These are phyloP conservation scores for Mellilla xanthometata DNA, from an alignment of 2,888 invertebrate genomes.

Conservation along the genomic window DNA sequence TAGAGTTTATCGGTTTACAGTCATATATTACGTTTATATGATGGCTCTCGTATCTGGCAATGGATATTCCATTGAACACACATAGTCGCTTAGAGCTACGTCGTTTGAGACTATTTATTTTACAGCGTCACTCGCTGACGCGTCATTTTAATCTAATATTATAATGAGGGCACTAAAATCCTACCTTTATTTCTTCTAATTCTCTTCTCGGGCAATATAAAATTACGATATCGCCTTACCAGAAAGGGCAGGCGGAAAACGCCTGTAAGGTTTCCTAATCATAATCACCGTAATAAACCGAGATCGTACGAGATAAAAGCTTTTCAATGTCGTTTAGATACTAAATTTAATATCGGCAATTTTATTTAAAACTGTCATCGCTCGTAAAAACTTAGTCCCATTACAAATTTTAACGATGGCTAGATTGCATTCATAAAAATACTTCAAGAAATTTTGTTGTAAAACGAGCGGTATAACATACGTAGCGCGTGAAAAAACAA, in stretches of 20 bases:
- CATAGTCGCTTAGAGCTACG: slow-evolving; percentile 47
- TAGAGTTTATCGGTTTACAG: slow-evolving; percentile 60
- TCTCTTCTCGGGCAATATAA: slow-evolving; percentile 19
- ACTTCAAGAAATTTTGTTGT: slow-evolving; percentile 12
- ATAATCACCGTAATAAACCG: slow-evolving; percentile 23
- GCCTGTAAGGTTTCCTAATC: slow-evolving; percentile 21
- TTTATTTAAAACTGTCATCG: slow-evolving; percentile 26
- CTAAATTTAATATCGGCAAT: slow-evolving; percentile 27
- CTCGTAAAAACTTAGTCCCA: slow-evolving; percentile 29
- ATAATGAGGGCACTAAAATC: slow-evolving; percentile 38
- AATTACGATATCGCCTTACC: slow-evolving; percentile 16
- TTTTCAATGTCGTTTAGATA: slow-evolving; percentile 24
- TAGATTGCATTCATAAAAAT: slow-evolving; percentile 21
- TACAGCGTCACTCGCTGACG: slow-evolving; percentile 32
- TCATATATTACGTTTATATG: slow-evolving; percentile 58
- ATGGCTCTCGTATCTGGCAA: slow-evolving; percentile 39
- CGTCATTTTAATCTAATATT: slow-evolving; percentile 42
- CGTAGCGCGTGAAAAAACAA: background rate
- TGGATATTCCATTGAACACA: slow-evolving; percentile 43
- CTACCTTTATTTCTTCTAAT: slow-evolving; percentile 30
- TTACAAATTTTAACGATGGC: slow-evolving; percentile 27
- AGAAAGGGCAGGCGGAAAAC: slow-evolving; percentile 13
- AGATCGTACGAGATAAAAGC: slow-evolving; percentile 28
- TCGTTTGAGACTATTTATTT: slow-evolving; percentile 43
- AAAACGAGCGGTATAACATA: slow-evolving; percentile 1